Percentiles rank a stretch among this genome's conserved stretches.
These are phyloP conservation scores for Riparia riparia DNA, from an alignment of 2,113 vertebrate species.

Conservation along the genomic window DNA sequence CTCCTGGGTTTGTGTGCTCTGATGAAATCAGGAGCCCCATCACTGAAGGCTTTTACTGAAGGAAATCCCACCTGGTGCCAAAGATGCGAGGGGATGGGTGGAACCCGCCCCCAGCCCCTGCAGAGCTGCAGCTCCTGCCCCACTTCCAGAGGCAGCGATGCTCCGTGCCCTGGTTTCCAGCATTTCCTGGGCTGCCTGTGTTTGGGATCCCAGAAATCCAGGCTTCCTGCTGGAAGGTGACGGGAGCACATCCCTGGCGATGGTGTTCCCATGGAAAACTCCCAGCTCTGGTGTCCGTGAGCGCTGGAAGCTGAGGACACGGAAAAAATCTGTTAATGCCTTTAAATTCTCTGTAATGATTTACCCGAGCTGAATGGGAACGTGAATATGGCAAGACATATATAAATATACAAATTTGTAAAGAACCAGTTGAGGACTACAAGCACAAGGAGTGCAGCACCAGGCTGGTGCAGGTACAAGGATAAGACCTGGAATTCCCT, in stretches of 20 bases:
- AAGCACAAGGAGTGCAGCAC: background rate
- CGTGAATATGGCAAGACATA: accelerated
- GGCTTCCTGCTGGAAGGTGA: background rate
- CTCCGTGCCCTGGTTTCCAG: background rate
- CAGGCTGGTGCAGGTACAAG: background rate
- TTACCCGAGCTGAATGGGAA: background rate
- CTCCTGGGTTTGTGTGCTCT: background rate
- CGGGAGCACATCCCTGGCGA: accelerated
- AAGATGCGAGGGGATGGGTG: background rate
- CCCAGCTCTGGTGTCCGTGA: accelerated
- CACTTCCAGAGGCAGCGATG: background rate
- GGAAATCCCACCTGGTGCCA: background rate
- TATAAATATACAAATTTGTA: accelerated
- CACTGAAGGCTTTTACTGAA: accelerated
- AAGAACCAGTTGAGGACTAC: background rate
- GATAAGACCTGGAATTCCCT: background rate
- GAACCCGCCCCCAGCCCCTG: background rate
- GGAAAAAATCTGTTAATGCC: background rate
- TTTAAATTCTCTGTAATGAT: background rate
- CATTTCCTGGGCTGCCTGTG: background rate
- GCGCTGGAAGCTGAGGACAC: background rate
- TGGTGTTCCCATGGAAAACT: background rate
- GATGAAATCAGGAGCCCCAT: background rate
- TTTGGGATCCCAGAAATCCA: background rate
- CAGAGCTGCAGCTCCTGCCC: background rate